Base-by-base conservation (phyloP, 2,888 invertebrate species). In the Galerucella calmariensis region DNA sequence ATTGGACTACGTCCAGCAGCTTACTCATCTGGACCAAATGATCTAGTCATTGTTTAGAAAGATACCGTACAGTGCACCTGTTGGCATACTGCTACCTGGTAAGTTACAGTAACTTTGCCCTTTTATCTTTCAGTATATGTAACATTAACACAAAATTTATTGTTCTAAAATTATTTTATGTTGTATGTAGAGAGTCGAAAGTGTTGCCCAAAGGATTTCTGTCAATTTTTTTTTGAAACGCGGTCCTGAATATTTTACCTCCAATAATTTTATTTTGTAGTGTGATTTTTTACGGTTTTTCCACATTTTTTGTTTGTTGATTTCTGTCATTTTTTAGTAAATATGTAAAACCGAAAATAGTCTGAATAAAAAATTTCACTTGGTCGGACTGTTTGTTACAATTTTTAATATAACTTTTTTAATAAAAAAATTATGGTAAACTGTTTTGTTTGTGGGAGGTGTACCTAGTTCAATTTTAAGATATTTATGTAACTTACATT, bases 51-150 rank as follows among this genome's bases (percentile, higher is more conserved):
- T 72, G 67, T 72, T 66, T 67, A 48, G 59, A 24, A 44, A 66
- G 72, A 66, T 66, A 24, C 51, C 24, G 59, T 59, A 35, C 58
- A 65, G 72, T 74, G 76, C 75, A 76, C 76, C 78, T 78, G 77
- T 67, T 51, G 16, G 66, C 61, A 12, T 6, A 69, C 10, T 27
- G 10, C 58, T 10, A 16, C 9, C 16, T 16, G 77, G 75, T 75
- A 75, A 73, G 69, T 62, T 8, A 16, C 35, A 46, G 46, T 20
- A 56, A 20, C 8, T 56, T 20, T 16, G 53, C 53, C 56, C 56
- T 56, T 56, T 56, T 20, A n/a, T 2, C n/a, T 51, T 51, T 5
- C n/a, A 51, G n/a, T 51, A 6, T 5, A 8, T 5, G 8, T 56
- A 9, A 16, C 56, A 56, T 20, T 16, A 16, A 20, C 11, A 10